A percentile compares a stretch with the other conserved stretches of the same genome.
These are phyloP conservation scores for Cheilosia urbana DNA, from an alignment of 2,888 invertebrate genomes.

Conservation along the genomic window DNA sequence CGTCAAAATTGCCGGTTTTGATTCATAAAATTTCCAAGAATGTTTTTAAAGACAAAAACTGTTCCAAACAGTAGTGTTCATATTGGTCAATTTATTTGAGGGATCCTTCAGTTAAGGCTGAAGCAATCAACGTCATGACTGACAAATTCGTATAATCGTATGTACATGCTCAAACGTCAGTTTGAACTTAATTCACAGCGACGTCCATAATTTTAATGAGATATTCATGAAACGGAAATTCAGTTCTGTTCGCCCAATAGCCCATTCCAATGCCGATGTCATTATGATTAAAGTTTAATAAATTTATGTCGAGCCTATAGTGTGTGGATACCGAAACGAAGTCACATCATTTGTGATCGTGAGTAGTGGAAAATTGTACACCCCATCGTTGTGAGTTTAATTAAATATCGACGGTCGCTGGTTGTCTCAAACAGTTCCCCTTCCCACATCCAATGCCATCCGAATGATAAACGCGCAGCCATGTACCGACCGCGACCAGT, in stretches of 20 bases:
- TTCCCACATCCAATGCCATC: constrained; percentile 4
- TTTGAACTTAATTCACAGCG: not conserved
- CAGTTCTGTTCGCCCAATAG: not conserved
- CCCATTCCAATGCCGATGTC: not conserved
- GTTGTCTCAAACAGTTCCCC: constrained; percentile 12
- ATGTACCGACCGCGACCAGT: not conserved
- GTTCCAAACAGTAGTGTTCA: no score
- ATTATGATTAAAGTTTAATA: constrained; percentile 46
- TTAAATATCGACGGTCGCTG: constrained; percentile 28
- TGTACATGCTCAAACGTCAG: not conserved
- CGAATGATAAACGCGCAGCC: not conserved
- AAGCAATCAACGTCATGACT: no score
- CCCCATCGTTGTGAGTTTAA: constrained; percentile 20
- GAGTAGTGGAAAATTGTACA: not conserved
- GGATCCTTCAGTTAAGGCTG: no score
- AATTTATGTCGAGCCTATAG: not conserved
- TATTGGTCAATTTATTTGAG: no score
- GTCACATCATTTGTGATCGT: not conserved
- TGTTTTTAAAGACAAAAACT: no score
- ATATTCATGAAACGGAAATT: constrained; percentile 47
- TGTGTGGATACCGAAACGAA: not conserved
- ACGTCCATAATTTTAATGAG: constrained; percentile 25
- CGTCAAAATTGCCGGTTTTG: no score
- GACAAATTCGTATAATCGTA: no score
- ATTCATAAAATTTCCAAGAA: no score